phyloP scores from a whole-genome alignment of 2,113 vertebrate species.

The Ciconia boyciana region DNA sequence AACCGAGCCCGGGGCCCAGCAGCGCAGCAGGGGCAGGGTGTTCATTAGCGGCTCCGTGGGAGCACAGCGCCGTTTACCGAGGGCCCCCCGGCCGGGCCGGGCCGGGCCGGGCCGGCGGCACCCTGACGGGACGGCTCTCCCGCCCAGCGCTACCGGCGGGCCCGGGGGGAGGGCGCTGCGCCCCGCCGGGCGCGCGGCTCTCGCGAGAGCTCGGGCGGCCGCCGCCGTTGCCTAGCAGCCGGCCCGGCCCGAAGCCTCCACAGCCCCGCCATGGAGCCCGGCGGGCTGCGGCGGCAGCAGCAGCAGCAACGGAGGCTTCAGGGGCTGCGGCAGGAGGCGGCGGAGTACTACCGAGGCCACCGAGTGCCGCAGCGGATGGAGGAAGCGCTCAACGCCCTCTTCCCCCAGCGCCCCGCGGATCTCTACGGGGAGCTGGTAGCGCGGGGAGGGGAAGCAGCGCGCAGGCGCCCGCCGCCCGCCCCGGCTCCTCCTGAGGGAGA shows the following conservation, averaged over 20 bases:
- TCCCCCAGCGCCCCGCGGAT: constrained; percentile 69
- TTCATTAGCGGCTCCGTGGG: accelerated
- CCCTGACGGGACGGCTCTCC: background rate
- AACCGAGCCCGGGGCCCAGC: background rate
- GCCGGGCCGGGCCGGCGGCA: background rate
- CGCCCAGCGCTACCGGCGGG: background rate
- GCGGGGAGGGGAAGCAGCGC: background rate
- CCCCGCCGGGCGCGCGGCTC: background rate
- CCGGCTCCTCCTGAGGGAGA: background rate
- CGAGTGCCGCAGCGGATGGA: constrained; percentile 73
- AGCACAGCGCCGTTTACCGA: background rate
- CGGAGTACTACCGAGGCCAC: constrained; percentile 72
- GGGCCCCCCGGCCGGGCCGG: accelerated
- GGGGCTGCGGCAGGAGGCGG: constrained; percentile 62
- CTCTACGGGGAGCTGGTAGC: constrained; percentile 82
- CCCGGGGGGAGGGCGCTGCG: background rate
- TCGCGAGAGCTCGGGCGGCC: background rate
- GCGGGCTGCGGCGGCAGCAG: background rate
- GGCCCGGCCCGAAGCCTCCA: accelerated
- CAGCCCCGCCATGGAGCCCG: background rate
- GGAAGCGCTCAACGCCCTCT: constrained; percentile 73
- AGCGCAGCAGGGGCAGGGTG: background rate
- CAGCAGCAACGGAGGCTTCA: background rate
- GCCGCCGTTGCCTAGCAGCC: constrained; percentile 19
- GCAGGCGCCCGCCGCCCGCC: background rate